Evolutionary conservation across 2,888 invertebrate species (phyloP).

Genomic region (Amphimallon solstitiale): DNA sequence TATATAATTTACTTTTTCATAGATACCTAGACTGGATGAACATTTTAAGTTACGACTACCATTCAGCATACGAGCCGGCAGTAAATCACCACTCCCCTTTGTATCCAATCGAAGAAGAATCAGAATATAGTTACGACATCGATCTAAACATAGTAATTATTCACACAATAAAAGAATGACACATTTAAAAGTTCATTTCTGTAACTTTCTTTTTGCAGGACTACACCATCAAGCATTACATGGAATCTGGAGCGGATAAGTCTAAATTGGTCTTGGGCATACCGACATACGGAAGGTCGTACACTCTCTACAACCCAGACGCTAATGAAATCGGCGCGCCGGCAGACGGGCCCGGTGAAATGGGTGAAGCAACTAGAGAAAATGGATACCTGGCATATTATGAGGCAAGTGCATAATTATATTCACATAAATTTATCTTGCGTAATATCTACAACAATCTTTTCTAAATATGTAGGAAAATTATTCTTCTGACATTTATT

Average conservation of each 20-base stretch:
- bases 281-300: slow-evolving; percentile 90
- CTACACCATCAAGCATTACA: slow-evolving; percentile 84
- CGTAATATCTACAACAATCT: too few species aligned
- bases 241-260: slow-evolving; percentile 80
- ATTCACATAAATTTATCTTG: too few species aligned
- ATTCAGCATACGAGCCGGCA: slow-evolving; percentile 89
- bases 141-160: slow-evolving; percentile 87
- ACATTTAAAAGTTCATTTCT: not conserved
- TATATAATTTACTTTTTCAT: slow-evolving; percentile 48
- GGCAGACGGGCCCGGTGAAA: slow-evolving; percentile 89
- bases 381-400: slow-evolving; percentile 94
- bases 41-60: slow-evolving; percentile 90
- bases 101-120: slow-evolving; percentile 81
- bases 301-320: slow-evolving; percentile 86
- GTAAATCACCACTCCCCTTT: slow-evolving; percentile 93
- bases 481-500: too few species aligned
- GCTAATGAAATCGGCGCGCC: slow-evolving; percentile 88
- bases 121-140: slow-evolving; percentile 87
- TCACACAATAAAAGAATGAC: not conserved
- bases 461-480: too few species aligned
- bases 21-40: slow-evolving; percentile 93
- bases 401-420: slow-evolving; percentile 70
- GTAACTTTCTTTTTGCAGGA: slow-evolving; percentile 69
- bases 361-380: slow-evolving; percentile 91
- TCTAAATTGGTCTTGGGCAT: slow-evolving; percentile 87